Evolutionary conservation across 64 coral and sea anemone species (phyloP), one percentile per base, ranked within the genome.

Genomic region (Actinia tenebrosa): DNA sequence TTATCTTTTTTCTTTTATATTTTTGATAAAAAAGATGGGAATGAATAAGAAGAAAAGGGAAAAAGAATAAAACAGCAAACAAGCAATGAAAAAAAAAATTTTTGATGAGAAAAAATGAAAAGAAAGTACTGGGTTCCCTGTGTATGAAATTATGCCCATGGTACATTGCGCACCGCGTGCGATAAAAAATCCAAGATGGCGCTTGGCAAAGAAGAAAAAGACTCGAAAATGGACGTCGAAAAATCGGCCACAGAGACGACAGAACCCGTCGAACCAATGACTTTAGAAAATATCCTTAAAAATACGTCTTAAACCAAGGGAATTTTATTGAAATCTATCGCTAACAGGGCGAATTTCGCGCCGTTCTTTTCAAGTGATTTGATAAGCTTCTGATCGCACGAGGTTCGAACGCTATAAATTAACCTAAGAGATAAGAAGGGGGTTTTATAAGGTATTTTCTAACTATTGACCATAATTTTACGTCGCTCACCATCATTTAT

Each of bases 261-360:
- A 64, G 83, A 64, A 44, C 16, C 58, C 25, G 13, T 19, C 62
- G 60, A 64, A 7, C 23, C 60, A 61, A 59, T 85, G 7, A 85
- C 83, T 62, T 42, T 85, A 42, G 83, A 85, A 27, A 85, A 56
- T 85, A 85, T 85, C 83, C 83, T 85, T 85, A 4, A 27, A 62
- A 59, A 30, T 64, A 7, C 15, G 3, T 8, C 8, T 54, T 16
- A 26, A 22, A 8, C 26, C 25, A 17, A 85, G 18, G 27, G 42
- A 2, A 17, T 81, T n/a, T 81, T 10, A 16, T 45, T 4, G 19
- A 6, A 53, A 10, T 81, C 16, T 53, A 1, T 7, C 17, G 55
- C 45, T 61, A 61, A 13, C n/a, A 7, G 18, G 3, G 55, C 30
- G 26, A 53, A 37, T 61, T 23, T 59, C 18, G 23, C 3, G 47